Conservation (phyloP, 1,140 invertebrate genomes). For the Wasmannia auropunctata region DNA sequence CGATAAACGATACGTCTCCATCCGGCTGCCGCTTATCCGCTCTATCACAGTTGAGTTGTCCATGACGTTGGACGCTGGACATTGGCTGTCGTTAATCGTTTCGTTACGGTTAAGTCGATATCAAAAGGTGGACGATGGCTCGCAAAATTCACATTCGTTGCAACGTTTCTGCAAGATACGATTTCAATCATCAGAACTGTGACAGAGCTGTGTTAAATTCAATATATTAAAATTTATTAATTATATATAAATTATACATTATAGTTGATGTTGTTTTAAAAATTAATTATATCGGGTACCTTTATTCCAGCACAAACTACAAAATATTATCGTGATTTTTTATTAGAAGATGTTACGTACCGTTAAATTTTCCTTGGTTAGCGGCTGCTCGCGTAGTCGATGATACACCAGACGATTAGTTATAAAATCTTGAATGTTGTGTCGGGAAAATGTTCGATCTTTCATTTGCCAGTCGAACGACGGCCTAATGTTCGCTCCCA, state of each 20-base stretch:
- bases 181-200: neutral
- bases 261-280: neutral
- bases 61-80: constrained; percentile 13
- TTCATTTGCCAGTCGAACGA: constrained; percentile 71
- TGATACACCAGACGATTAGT: constrained; percentile 63
- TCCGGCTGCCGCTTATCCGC: constrained; percentile 69
- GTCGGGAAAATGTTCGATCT: constrained; percentile 48
- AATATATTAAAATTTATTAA: neutral
- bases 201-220: neutral
- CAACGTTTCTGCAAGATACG: constrained; percentile 61
- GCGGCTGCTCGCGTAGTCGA: constrained; percentile 56
- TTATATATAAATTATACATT: neutral
- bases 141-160: constrained; percentile 66
- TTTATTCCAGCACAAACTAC: neutral
- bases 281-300: neutral
- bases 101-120: neutral
- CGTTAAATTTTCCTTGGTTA: constrained; percentile 62
- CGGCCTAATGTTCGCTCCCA: constrained; percentile 71
- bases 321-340: neutral
- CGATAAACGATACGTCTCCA: constrained; percentile 17
- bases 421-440: constrained; percentile 58
- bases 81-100: constrained; percentile 6
- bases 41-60: constrained; percentile 54
- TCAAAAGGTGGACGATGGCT: constrained; percentile 57
- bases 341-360: constrained; percentile 35